Base-by-base conservation (phyloP, 2,113 vertebrate species). In the Ceyx cyanopectus region DNA sequence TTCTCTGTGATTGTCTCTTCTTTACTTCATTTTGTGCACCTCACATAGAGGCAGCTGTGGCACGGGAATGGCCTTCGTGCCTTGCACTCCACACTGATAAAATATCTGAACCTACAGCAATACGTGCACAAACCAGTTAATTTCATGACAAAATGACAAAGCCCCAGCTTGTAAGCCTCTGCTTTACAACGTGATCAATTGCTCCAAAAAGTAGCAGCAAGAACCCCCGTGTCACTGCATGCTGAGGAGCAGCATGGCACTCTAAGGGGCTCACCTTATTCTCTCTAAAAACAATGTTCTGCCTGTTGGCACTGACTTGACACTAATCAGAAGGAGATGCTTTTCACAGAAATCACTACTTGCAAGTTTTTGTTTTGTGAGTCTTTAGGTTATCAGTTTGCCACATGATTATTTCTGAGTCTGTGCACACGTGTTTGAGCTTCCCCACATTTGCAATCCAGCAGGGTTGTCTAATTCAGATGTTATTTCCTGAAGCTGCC, bases 111-210 rank as follows among this genome's bases (percentile, higher is more conserved):
- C 92, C 81, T 89, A 83, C 82, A 87, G 85, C 72, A 96, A 56
- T 88, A 92, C 0, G 0, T 68, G 50, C 57, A 92, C 78, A 88
- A 91, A 94, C 87, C 93, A 85, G 93, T 83, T 91, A 53, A 85
- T 93, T 94, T 92, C 89, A 77, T 87, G 70, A 91, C 48, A 23
- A 72, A 85, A 93, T 94, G 66, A 89, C 93, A 96, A 93, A 96
- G 68, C 51, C 54, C 60, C 91, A 93, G 87, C 87, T 87, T 91
- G 75, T 75, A 82, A 95, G 79, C 87, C 82, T 92, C 85, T 94
- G 65, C 82, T 93, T 95, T 89, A 94, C 79, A 91, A 74, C 4
- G 6, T 60, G 65, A 93, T 53, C 80, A 92, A 85, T 90, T 90
- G 78, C 68, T 93, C 57, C 65, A 60, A 85, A 94, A 94, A 78